Evolutionary conservation across 2,888 invertebrate genomes (phyloP).

Genomic region (Drosophila siamana): DNA sequence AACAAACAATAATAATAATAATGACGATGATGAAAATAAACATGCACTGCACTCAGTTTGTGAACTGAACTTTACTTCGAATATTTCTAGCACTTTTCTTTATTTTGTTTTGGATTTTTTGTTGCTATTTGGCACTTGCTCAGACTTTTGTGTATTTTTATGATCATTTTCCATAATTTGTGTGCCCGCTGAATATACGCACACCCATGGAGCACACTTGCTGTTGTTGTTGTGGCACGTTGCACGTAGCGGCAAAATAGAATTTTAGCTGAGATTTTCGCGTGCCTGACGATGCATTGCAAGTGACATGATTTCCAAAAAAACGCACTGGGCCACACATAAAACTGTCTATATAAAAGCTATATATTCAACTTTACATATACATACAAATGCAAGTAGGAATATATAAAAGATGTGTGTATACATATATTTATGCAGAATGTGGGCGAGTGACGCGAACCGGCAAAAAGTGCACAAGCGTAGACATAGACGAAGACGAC

Average conservation of each 20-base stretch:
- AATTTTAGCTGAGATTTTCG: slow-evolving; percentile 59
- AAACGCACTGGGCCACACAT: slow-evolving; percentile 65
- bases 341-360: slow-evolving; percentile 40
- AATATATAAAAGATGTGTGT: slow-evolving; percentile 14
- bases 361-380: slow-evolving; percentile 13
- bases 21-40: slow-evolving; percentile 33
- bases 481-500: slow-evolving; percentile 10
- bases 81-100: slow-evolving; percentile 30
- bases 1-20: slow-evolving; percentile 36
- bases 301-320: slow-evolving; percentile 80
- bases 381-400: slow-evolving; percentile 24
- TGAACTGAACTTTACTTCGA: slow-evolving; percentile 38
- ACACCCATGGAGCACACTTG: slow-evolving; percentile 24
- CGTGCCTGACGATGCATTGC: slow-evolving; percentile 55
- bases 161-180: slow-evolving; percentile 56
- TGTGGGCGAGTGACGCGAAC: slow-evolving; percentile 54
- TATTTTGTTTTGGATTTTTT: slow-evolving; percentile 5
- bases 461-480: slow-evolving; percentile 54
- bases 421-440: slow-evolving; percentile 22
- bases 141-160: slow-evolving; percentile 34
- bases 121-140: slow-evolving; percentile 52
- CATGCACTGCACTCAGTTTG: slow-evolving; percentile 39
- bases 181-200: slow-evolving; percentile 23
- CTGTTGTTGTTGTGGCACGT: slow-evolving; percentile 43
- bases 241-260: slow-evolving; percentile 31